phyloP scores from a whole-genome alignment of 2,797 vertebrate species.

The Parauchenoglanis ngamensis region DNA sequence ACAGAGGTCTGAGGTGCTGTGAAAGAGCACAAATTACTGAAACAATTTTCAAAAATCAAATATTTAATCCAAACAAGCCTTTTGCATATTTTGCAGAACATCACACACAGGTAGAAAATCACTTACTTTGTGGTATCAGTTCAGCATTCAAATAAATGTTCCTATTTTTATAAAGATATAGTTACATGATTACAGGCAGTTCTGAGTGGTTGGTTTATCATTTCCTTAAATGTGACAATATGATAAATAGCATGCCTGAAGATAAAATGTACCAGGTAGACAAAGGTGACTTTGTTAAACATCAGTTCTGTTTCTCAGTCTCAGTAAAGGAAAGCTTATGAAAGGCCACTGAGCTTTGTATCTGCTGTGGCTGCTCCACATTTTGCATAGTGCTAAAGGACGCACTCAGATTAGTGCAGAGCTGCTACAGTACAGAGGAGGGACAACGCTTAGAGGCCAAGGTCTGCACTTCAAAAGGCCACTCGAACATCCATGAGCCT shows the following conservation, averaged over 20 bases:
- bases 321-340: not conserved
- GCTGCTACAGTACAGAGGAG: constrained; percentile 15
- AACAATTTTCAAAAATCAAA: not conserved
- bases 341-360: not conserved
- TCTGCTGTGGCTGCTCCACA: not conserved
- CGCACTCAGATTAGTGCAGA: constrained; percentile 17
- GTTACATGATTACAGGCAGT: not conserved
- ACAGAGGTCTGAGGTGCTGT: not conserved
- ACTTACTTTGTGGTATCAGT: not conserved
- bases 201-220: not conserved
- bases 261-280: not conserved
- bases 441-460: not conserved
- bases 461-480: constrained; percentile 29
- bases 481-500: constrained; percentile 10
- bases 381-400: constrained; percentile 37
- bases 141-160: not conserved
- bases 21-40: not conserved
- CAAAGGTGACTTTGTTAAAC: constrained; percentile 11
- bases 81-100: not conserved
- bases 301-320: not conserved
- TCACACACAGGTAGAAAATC: not conserved
- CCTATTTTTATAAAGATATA: not conserved
- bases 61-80: not conserved
- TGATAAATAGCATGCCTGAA: not conserved
- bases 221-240: not conserved